Evolutionary conservation across 2,888 invertebrate genomes (phyloP).

Genomic region (Dryococelus australis): DNA sequence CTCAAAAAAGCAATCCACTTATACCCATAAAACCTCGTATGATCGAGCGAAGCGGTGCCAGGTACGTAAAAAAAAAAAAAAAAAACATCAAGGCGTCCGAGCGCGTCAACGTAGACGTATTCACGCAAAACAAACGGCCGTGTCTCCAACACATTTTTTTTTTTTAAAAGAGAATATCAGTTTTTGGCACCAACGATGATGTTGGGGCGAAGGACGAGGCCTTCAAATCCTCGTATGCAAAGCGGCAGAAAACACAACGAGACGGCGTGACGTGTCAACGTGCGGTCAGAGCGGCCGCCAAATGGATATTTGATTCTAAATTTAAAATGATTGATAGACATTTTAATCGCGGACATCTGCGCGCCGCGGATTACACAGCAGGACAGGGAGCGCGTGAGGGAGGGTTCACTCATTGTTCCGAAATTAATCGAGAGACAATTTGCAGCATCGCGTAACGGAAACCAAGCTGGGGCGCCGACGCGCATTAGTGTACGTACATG

Average conservation of each 20-base stretch:
- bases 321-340: constrained; percentile 10
- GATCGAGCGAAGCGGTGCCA: too few species aligned
- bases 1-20: too few species aligned
- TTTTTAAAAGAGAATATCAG: too few species aligned
- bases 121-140: too few species aligned
- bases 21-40: too few species aligned
- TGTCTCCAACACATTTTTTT: too few species aligned
- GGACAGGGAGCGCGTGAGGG: too few species aligned
- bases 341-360: neutral
- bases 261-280: neutral
- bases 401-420: neutral
- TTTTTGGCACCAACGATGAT: too few species aligned
- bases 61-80: too few species aligned
- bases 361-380: constrained; percentile 3
- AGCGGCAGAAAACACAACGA: neutral
- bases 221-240: neutral
- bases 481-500: neutral
- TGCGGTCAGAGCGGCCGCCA: neutral
- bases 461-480: neutral
- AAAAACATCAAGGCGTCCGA: too few species aligned
- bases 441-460: neutral
- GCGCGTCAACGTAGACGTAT: too few species aligned
- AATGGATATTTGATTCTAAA: neutral
- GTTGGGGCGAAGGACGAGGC: neutral
- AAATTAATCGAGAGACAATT: constrained; percentile 16